These are phyloP conservation scores for Reticulitermes lucifugus DNA, from an alignment of 2,888 invertebrate genomes.

Conservation along the genomic window DNA sequence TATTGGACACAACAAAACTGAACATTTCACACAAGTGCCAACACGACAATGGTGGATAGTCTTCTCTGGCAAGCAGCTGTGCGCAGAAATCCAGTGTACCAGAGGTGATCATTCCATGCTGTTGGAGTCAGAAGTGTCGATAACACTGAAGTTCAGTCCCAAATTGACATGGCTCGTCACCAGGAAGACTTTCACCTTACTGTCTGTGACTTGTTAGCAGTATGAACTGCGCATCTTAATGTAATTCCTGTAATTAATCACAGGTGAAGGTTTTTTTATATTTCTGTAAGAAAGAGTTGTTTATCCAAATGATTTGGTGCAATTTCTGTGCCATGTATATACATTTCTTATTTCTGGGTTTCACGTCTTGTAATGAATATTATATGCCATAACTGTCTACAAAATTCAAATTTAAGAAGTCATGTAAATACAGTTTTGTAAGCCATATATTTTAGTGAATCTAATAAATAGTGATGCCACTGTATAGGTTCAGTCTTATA, in stretches of 20 bases:
- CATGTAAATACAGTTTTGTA: slow-evolving; percentile 24
- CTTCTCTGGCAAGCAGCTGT: background rate
- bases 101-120: too few species aligned
- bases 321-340: slow-evolving; percentile 19
- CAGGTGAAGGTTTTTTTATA: slow-evolving; percentile 9
- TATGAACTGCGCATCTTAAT: background rate
- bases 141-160: too few species aligned
- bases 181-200: too few species aligned
- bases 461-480: background rate
- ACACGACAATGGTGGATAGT: background rate
- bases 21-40: slow-evolving; percentile 4
- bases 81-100: too few species aligned
- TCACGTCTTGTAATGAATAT: slow-evolving; percentile 27
- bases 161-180: too few species aligned
- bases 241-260: background rate
- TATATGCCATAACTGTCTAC: slow-evolving; percentile 28
- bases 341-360: background rate
- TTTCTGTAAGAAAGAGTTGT: background rate
- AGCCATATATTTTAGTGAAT: slow-evolving; percentile 8
- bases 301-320: slow-evolving; percentile 4
- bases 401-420: background rate
- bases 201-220: background rate
- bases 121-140: too few species aligned
- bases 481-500: too few species aligned
- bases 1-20: background rate